Evolutionary conservation across 2,888 invertebrate genomes (phyloP).

Genomic region (Ectobius pallidus): DNA sequence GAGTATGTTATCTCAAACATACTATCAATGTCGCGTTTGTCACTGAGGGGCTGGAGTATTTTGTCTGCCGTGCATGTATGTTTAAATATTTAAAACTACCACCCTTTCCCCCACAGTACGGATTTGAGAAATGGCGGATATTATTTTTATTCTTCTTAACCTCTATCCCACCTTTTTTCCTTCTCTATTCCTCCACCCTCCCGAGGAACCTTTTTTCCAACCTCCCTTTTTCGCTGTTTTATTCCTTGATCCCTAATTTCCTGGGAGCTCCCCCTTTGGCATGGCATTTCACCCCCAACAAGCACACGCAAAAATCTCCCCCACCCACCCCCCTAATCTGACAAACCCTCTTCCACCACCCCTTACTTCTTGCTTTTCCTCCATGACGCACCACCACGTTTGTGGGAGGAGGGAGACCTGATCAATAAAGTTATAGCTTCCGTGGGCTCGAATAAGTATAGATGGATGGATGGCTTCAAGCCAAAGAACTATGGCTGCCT

Average conservation of each 20-base stretch:
- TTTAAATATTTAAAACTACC: neutral
- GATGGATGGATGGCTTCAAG: constrained; percentile 17
- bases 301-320: constrained; percentile 32
- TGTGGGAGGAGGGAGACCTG: neutral
- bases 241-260: constrained; percentile 44
- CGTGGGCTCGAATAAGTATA: constrained; percentile 4
- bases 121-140: constrained; percentile 38
- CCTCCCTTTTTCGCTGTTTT: constrained; percentile 38
- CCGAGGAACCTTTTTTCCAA: too few species aligned
- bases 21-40: too few species aligned
- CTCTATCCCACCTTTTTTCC: constrained; percentile 14
- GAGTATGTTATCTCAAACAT: too few species aligned
- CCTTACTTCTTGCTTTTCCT: neutral
- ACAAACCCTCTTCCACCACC: constrained; percentile 8
- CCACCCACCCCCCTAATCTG: constrained; percentile 1
- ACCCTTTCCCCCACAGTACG: neutral
- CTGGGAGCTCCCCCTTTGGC: constrained; percentile 37
- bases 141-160: constrained; percentile 33
- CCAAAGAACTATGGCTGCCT: constrained; percentile 15
- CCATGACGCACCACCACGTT: constrained; percentile 18
- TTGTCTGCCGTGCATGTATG: too few species aligned
- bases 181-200: constrained; percentile 9
- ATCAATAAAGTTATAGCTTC: constrained; percentile 19
- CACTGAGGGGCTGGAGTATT: neutral
- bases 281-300: constrained; percentile 20